Percentiles rank a stretch among this genome's conserved stretches.
phyloP scores from a whole-genome alignment of 1,140 invertebrate genomes.

The Panagrolaimus sp. region DNA sequence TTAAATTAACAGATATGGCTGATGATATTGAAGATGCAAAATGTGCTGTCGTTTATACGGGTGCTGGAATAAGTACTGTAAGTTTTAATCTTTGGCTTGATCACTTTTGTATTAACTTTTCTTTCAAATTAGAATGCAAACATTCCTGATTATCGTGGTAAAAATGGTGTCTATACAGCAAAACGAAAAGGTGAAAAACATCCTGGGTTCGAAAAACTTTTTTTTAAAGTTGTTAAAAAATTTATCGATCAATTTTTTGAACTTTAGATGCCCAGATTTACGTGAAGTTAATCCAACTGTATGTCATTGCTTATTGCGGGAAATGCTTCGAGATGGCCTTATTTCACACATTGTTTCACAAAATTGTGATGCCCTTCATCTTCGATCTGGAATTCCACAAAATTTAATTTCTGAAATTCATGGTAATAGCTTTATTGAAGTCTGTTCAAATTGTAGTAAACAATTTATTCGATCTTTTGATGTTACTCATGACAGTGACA shows the following conservation, averaged over 20 bases:
- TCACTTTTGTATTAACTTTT: background rate
- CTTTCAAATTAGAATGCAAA: background rate
- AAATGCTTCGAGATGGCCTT: background rate
- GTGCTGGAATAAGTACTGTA: constrained; percentile 1
- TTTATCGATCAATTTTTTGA: background rate
- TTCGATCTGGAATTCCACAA: background rate
- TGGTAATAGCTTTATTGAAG: background rate
- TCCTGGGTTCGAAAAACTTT: background rate
- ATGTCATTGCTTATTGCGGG: background rate
- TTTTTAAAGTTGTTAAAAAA: background rate
- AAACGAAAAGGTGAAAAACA: background rate
- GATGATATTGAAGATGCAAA: too few species aligned
- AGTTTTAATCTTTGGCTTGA: background rate
- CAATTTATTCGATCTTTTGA: background rate
- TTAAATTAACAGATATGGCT: too few species aligned
- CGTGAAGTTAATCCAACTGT: background rate
- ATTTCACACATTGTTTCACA: background rate
- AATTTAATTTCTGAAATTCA: background rate
- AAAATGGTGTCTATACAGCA: background rate
- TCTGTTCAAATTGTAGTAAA: background rate
- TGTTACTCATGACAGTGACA: background rate
- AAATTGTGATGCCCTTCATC: background rate
- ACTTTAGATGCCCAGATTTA: background rate
- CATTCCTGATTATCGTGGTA: background rate
- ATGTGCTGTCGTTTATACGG: background rate